These are phyloP conservation scores for Thalassarche chlororhynchos DNA, from an alignment of 2,113 vertebrate genomes.

Conservation along the genomic window DNA sequence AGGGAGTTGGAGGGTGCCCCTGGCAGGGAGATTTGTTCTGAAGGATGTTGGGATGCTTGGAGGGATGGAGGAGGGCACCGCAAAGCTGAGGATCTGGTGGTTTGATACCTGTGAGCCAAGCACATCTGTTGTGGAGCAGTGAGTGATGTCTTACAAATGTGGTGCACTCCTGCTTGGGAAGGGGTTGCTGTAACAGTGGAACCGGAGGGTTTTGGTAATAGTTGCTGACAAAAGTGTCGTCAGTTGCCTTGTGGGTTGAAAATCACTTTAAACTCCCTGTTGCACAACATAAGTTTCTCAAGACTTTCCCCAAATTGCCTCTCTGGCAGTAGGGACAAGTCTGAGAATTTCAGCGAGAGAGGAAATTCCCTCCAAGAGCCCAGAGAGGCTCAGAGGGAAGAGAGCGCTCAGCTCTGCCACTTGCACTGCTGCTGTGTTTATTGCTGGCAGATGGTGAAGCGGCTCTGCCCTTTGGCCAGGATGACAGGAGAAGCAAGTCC, in stretches of 20 bases:
- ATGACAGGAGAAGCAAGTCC: not conserved
- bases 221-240: not conserved
- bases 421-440: not conserved
- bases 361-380: not conserved
- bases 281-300: slow-evolving; percentile 40
- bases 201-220: not conserved
- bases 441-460: not conserved
- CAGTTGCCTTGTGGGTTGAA: slow-evolving; percentile 23
- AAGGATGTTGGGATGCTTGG: not conserved
- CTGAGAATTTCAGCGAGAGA: not conserved
- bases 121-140: not conserved
- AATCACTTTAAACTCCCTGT: not conserved
- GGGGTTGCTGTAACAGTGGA: not conserved
- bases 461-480: not conserved
- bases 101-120: not conserved
- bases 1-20: not conserved
- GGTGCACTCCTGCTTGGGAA: not conserved
- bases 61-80: not conserved
- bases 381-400: not conserved
- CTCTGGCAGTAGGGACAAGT: not conserved
- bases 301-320: slow-evolving; percentile 37
- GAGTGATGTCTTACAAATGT: not conserved
- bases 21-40: not conserved
- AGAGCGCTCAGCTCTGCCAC: not conserved
- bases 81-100: not conserved